phyloP scores from a whole-genome alignment of 35 echinoderm and acorn worm species.

The Apostichopus parvimensis region DNA sequence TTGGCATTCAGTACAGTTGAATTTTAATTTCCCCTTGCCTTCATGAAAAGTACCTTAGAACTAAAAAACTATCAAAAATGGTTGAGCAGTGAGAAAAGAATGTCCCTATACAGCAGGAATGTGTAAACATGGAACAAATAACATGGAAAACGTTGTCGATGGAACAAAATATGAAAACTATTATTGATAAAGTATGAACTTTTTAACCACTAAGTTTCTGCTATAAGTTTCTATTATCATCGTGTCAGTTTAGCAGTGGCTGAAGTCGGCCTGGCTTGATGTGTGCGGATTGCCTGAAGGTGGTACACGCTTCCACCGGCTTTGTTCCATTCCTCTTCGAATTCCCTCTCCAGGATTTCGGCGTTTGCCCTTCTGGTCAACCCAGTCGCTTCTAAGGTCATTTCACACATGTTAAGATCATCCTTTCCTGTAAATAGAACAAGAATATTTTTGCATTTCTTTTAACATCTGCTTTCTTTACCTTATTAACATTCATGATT shows the following conservation, averaged over 20 bases:
- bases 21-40: too few relatives aligned
- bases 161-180: too few relatives aligned
- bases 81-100: too few relatives aligned
- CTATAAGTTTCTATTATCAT: not conserved
- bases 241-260: slow-evolving; percentile 67
- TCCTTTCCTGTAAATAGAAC: slow-evolving; percentile 78
- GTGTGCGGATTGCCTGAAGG: slow-evolving; percentile 65
- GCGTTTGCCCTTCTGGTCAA: slow-evolving; percentile 73
- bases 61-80: too few relatives aligned
- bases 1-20: too few relatives aligned
- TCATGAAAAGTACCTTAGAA: too few relatives aligned
- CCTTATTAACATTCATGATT: too few relatives aligned
- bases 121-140: not conserved
- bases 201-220: not conserved
- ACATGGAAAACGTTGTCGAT: not conserved
- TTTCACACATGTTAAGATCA: slow-evolving; percentile 97
- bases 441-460: not conserved
- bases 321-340: slow-evolving; percentile 81
- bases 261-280: slow-evolving; percentile 82
- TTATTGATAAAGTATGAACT: too few relatives aligned
- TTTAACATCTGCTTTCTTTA: not conserved
- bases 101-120: not conserved
- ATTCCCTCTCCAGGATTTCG: slow-evolving; percentile 85
- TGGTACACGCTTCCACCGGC: slow-evolving; percentile 64
- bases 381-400: slow-evolving; percentile 82